phyloP scores from a whole-genome alignment of 2,888 invertebrate species.

The Lissocephala sabroskyi region DNA sequence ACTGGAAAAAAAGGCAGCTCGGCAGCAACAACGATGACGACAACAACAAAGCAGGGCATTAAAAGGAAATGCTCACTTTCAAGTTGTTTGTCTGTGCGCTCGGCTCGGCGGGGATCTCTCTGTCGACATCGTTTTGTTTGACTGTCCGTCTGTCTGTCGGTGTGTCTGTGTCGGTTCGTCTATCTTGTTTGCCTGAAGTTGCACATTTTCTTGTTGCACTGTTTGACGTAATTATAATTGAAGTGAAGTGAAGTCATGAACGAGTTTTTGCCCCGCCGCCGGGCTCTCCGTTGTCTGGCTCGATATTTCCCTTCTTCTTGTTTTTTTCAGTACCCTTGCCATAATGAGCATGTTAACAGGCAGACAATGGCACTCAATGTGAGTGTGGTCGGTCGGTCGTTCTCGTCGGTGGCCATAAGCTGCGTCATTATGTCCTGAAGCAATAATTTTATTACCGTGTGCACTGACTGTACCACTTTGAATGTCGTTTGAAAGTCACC shows the following conservation, averaged over 20 bases:
- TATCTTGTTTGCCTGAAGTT: conserved; percentile 60
- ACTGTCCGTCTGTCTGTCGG: conserved; percentile 7
- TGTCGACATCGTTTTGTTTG: conserved; percentile 16
- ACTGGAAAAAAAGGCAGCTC: conserved; percentile 23
- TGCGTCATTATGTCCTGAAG: neutral
- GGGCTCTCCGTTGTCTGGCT: conserved; percentile 4
- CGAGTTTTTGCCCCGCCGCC: conserved; percentile 45
- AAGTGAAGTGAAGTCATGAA: conserved; percentile 65
- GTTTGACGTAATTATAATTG: conserved; percentile 68
- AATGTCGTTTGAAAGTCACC: conserved; percentile 57
- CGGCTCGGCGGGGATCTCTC: neutral
- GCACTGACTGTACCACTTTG: conserved; percentile 20
- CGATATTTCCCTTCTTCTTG: conserved; percentile 3
- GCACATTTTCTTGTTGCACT: conserved; percentile 62
- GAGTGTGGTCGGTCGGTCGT: conserved; percentile 18
- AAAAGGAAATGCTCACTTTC: conserved; percentile 64
- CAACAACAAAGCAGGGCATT: conserved; percentile 49
- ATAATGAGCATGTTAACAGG: conserved; percentile 65
- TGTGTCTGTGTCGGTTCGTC: conserved; percentile 14
- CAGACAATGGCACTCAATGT: conserved; percentile 61
- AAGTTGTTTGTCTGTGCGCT: conserved; percentile 50
- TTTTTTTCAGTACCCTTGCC: conserved; percentile 25
- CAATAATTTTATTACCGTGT: conserved; percentile 4
- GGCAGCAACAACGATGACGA: too few species aligned
- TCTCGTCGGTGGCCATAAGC: conserved; percentile 2